Conservation (phyloP, 1,140 invertebrate species). For the Neotoxoptera formosana region DNA sequence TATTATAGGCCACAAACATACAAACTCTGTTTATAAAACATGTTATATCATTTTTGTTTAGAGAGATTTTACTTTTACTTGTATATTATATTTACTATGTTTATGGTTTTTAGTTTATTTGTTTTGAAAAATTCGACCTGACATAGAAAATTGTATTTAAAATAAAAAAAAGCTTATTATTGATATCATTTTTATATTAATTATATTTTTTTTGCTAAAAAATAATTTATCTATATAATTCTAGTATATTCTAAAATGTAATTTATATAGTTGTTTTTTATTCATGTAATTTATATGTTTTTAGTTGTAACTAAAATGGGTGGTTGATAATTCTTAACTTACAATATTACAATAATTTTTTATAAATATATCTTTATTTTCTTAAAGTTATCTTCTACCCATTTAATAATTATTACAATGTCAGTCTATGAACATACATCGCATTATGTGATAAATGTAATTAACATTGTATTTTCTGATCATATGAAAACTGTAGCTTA, state of each 20-base stretch:
- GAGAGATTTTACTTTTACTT: not conserved
- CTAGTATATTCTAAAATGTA: not conserved
- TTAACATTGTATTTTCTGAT: slow-evolving; percentile 42
- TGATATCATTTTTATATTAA: not conserved
- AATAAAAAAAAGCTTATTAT: not conserved
- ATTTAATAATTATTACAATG: not conserved
- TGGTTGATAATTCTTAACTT: not conserved
- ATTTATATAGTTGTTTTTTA: not conserved
- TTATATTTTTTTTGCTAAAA: not conserved
- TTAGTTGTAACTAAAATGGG: slow-evolving; percentile 5
- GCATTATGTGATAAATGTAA: slow-evolving; percentile 3
- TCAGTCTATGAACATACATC: not conserved
- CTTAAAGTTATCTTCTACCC: not conserved
- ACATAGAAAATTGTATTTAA: not conserved
- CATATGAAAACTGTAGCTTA: not conserved
- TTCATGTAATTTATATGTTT: not conserved
- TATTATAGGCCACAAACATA: not conserved
- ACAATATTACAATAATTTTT: not conserved
- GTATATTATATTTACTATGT: not conserved
- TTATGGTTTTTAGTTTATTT: not conserved
- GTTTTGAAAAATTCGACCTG: not conserved
- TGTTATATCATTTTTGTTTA: not conserved
- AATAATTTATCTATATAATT: not conserved
- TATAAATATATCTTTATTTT: slow-evolving; percentile 18
- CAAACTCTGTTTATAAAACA: not conserved